Conservation (phyloP, 1,140 invertebrate genomes). For the Probaryconus sp. region DNA sequence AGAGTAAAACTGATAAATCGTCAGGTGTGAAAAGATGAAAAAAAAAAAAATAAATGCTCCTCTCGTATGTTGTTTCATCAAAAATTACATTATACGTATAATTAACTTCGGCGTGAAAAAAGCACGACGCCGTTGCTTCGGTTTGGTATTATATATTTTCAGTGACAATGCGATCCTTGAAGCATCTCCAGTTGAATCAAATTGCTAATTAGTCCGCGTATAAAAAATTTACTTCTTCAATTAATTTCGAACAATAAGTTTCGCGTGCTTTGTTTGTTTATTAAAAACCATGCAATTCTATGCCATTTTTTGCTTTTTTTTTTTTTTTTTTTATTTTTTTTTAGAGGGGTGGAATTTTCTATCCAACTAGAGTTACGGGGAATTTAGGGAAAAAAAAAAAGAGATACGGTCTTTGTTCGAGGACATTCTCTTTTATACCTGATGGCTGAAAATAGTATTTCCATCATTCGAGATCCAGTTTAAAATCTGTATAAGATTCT, state of each 20-base stretch:
- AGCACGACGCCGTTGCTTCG: slow-evolving; percentile 9
- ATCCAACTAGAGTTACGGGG: no score
- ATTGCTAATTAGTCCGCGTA: slow-evolving; percentile 26
- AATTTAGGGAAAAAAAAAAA: no score
- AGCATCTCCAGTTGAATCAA: slow-evolving; percentile 1
- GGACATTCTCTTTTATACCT: no score
- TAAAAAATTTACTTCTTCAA: slow-evolving; percentile 10
- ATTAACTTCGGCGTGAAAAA: slow-evolving; percentile 19
- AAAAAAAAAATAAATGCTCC: neutral
- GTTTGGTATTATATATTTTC: no score
- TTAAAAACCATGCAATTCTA: neutral
- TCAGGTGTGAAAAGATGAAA: no score
- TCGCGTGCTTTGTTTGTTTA: neutral
- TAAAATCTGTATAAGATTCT: slow-evolving; percentile 76
- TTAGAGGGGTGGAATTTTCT: no score
- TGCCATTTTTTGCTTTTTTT: no score
- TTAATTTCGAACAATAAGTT: slow-evolving; percentile 8
- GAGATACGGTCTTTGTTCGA: no score
- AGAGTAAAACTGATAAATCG: no score
- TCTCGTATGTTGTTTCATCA: neutral
- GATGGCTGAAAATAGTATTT: slow-evolving; percentile 77
- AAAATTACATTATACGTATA: slow-evolving; percentile 19
- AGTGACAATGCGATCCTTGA: slow-evolving; percentile 24
- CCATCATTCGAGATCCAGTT: slow-evolving; percentile 76
- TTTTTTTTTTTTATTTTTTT: no score